Percentiles rank a stretch among this genome's conserved stretches.
Conservation (phyloP, 2,113 vertebrate species). For the Caloenas nicobarica region DNA sequence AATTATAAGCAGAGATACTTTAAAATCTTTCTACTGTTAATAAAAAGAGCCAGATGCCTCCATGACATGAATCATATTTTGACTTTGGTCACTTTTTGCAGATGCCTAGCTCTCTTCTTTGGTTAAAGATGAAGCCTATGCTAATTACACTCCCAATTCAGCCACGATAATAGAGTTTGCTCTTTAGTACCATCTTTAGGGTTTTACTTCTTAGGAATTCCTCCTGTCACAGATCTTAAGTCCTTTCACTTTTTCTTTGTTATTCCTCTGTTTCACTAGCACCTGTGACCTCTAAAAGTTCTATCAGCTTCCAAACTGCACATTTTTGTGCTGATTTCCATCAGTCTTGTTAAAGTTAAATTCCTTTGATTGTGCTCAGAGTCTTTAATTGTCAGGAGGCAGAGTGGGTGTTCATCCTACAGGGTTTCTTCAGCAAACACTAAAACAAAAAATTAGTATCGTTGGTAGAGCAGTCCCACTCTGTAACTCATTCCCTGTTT, state of each 20-base stretch:
- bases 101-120: not conserved
- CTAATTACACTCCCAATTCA: not conserved
- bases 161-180: not conserved
- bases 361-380: not conserved
- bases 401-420: not conserved
- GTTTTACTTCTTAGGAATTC: not conserved
- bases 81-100: not conserved
- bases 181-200: not conserved
- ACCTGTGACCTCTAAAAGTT: not conserved
- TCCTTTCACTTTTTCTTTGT: not conserved
- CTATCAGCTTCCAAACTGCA: not conserved
- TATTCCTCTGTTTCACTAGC: not conserved
- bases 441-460: not conserved
- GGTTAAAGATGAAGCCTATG: not conserved
- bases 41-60: not conserved
- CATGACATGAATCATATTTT: not conserved
- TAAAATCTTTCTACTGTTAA: not conserved
- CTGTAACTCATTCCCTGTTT: not conserved
- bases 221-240: not conserved
- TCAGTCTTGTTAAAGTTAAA: not conserved
- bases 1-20: constrained; percentile 25
- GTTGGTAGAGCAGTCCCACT: not conserved
- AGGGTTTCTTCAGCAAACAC: not conserved
- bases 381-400: not conserved
- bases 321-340: not conserved